A percentile compares a stretch with the other conserved stretches of the same genome.
Evolutionary conservation across 1,140 invertebrate genomes (phyloP).

Genomic region (Potamilus streckersoni): DNA sequence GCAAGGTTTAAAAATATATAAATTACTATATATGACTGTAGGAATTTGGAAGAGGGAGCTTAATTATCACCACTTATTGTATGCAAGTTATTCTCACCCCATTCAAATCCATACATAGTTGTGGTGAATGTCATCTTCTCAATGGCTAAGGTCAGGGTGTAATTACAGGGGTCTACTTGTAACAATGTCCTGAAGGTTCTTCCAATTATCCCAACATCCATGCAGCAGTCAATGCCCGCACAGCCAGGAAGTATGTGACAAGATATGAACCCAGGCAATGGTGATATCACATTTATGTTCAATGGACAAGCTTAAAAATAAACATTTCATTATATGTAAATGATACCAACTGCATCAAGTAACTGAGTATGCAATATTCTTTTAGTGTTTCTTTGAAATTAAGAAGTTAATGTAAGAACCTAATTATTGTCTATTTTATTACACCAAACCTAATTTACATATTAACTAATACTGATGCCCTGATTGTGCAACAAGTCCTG

Average conservation of each 20-base stretch:
- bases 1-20: too few species aligned
- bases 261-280: conserved; percentile 3
- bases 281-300: not conserved
- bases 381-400: too few species aligned
- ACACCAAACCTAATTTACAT: too few species aligned
- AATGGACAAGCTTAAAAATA: conserved; percentile 18
- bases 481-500: too few species aligned
- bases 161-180: conserved; percentile 17
- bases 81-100: not conserved
- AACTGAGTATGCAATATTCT: not conserved
- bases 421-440: too few species aligned
- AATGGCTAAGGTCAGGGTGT: conserved; percentile 21
- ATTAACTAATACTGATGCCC: too few species aligned
- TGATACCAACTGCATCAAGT: not conserved
- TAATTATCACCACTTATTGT: too few species aligned
- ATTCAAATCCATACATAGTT: conserved; percentile 21
- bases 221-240: conserved; percentile 29
- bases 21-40: too few species aligned
- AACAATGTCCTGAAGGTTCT: conserved; percentile 15
- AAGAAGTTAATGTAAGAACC: too few species aligned
- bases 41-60: too few species aligned
- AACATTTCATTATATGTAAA: not conserved
- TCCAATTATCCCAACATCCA: conserved; percentile 7
- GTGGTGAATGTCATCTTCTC: conserved; percentile 27
- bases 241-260: conserved; percentile 17